Percentiles rank a stretch among this genome's conserved stretches.
Evolutionary conservation across 2,797 vertebrate genomes (phyloP).

Genomic region (Cossypha niveicapilla): DNA sequence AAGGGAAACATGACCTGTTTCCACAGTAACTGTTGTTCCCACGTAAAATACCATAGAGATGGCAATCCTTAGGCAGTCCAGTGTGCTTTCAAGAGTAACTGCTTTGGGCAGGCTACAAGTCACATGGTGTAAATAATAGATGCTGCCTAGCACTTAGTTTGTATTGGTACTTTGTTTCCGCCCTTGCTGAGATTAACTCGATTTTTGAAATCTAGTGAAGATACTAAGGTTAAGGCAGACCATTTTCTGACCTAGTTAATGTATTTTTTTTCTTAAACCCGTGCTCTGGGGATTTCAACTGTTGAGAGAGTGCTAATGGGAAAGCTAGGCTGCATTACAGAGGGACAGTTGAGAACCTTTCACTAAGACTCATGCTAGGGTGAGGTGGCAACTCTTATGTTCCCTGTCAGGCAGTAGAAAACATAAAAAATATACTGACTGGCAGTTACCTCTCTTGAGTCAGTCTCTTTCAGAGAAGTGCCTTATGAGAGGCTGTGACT

Average conservation of each 20-base stretch:
- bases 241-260: not conserved
- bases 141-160: not conserved
- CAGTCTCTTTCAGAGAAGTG: not conserved
- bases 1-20: not conserved
- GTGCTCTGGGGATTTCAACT: not conserved
- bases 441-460: not conserved
- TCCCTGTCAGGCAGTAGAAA: not conserved
- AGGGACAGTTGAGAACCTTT: not conserved
- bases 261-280: not conserved
- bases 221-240: not conserved
- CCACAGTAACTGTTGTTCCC: not conserved
- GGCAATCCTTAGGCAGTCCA: not conserved
- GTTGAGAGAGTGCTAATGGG: not conserved
- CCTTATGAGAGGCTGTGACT: not conserved
- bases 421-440: not conserved
- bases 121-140: not conserved
- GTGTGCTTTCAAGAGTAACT: not conserved
- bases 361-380: not conserved
- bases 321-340: not conserved
- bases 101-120: not conserved
- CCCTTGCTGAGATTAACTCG: not conserved
- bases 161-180: not conserved
- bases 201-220: not conserved
- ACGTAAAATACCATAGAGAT: not conserved
- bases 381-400: fast-evolving